These are phyloP conservation scores for Avahi laniger DNA, from an alignment of 2,797 vertebrate species.

Conservation along the genomic window DNA sequence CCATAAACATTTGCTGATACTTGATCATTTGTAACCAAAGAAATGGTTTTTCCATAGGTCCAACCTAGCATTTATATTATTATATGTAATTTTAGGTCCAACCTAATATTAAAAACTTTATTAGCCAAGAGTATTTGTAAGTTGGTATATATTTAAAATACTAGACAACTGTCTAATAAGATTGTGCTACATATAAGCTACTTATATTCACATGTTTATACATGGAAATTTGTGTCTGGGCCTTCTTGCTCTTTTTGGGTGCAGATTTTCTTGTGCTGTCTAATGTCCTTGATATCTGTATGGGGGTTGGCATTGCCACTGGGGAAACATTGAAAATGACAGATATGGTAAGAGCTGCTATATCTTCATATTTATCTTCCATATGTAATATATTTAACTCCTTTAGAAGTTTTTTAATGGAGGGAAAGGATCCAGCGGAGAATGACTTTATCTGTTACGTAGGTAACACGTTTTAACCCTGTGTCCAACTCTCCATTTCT, in stretches of 20 bases:
- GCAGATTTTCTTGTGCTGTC: neutral
- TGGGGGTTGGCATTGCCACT: neutral
- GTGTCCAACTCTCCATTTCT: conserved; percentile 72
- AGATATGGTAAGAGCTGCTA: neutral
- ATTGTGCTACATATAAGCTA: neutral
- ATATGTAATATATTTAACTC: neutral
- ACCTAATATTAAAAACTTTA: neutral
- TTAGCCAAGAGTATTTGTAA: neutral
- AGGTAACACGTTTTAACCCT: conserved; percentile 58
- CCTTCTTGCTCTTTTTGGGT: neutral
- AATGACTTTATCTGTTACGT: neutral
- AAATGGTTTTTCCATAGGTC: conserved; percentile 3
- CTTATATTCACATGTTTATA: neutral
- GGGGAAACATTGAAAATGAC: neutral
- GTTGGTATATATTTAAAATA: conserved; percentile 11
- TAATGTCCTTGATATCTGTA: neutral
- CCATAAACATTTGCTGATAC: neutral
- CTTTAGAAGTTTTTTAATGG: neutral
- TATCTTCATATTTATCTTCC: neutral
- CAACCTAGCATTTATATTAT: neutral
- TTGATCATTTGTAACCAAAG: conserved; percentile 37
- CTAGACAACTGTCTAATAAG: neutral
- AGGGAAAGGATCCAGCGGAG: neutral
- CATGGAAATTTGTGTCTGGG: neutral
- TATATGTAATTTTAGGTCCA: neutral